These are phyloP conservation scores for Manacus vitellinus DNA, from an alignment of 2,113 vertebrate species.

Conservation along the genomic window DNA sequence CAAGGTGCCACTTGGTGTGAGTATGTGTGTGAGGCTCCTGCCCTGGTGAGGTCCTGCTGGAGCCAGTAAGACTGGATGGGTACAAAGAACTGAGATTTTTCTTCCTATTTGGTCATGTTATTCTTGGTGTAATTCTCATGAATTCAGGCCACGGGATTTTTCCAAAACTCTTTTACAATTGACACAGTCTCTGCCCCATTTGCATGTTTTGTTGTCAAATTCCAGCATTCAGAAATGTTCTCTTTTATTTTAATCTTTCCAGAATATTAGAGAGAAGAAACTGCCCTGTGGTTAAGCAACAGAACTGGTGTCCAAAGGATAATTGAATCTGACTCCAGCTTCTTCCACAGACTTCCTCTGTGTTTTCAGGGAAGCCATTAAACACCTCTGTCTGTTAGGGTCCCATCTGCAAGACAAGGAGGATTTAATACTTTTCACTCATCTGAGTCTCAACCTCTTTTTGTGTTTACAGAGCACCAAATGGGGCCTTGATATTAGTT, in stretches of 20 bases:
- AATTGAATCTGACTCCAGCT: background rate
- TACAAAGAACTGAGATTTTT: background rate
- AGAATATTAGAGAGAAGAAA: constrained; percentile 25
- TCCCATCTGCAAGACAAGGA: background rate
- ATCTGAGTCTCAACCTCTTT: background rate
- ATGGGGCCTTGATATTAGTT: background rate
- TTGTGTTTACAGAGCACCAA: background rate
- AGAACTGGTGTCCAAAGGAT: background rate
- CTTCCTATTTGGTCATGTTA: constrained; percentile 36
- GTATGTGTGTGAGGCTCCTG: background rate
- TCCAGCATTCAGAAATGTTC: constrained; percentile 27
- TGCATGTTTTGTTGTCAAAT: background rate
- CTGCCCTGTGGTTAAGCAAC: constrained; percentile 30
- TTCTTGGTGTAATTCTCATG: constrained; percentile 24
- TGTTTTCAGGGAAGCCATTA: background rate
- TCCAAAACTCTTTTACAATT: constrained; percentile 39
- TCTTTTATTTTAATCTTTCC: constrained; percentile 37
- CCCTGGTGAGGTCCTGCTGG: background rate
- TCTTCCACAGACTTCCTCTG: constrained; percentile 11
- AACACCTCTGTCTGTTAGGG: background rate
- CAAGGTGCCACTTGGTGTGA: background rate
- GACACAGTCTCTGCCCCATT: constrained; percentile 13
- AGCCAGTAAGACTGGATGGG: background rate
- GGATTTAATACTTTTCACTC: background rate
- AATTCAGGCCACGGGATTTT: constrained; percentile 23